Base-by-base conservation (phyloP, 2,797 vertebrate species). In the Stomatorhinus walkeri region DNA sequence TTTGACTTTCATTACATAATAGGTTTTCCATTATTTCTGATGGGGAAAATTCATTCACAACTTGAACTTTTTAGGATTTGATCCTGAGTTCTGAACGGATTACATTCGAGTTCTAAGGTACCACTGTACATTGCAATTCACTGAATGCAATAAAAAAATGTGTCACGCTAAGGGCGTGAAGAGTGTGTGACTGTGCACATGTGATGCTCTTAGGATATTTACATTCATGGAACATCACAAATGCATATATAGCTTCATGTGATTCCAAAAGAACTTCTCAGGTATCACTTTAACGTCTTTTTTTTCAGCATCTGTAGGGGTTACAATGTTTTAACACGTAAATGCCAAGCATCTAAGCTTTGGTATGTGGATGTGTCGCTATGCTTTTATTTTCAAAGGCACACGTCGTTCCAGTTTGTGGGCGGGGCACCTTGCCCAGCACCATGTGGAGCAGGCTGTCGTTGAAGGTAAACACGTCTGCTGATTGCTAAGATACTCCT, bases 331-430 rank as follows among this genome's bases (percentile, higher is more conserved):
- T 40, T 46, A 81, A n/a, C 32, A 40, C 32, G 12, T n/a, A 48
- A 8, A n/a, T 22, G 81, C 4, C 81, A 49, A 84, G 19, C 43
- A 24, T 24, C 43, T n/a, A 46, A 3, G 43, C 40, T 12, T n/a
- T 43, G 79, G 79, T 12, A 81, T 2, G 3, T 22, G 14, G 3
- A 79, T 89, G 90, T 87, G 56, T n/a, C 90, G 88, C 89, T 43
- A 88, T 48, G 89, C 89, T 93, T 92, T 91, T 94, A 89, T 93
- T 94, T 94, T 92, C 92, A 92, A 94, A 51, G 90, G 92, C 90
- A 88, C 92, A 90, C 88, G 90, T n/a, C 10, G 88, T 87, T 94
- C 90, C 0, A 49, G 52, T 94, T 93, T 94, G 93, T 85, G 86
- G 90, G 89, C 85, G 40, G 91, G 51, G 52, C 89, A 5, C 54